Conservation (phyloP, 2,888 invertebrate genomes). For the Miltochrista miniata region DNA sequence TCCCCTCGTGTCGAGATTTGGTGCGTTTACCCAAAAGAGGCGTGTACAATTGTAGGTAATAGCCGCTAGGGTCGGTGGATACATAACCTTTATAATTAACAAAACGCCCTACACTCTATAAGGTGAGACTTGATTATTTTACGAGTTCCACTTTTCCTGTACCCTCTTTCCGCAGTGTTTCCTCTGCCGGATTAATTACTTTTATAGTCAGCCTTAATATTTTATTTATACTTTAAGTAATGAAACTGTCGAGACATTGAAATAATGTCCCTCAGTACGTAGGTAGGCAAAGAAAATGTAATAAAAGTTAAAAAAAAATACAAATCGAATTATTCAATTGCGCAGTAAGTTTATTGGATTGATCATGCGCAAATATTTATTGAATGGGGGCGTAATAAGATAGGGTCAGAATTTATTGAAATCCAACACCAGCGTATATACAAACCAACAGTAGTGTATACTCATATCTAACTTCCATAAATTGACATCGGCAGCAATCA, state of each 20-base stretch:
- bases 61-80: constrained; percentile 62
- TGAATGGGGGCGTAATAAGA: constrained; percentile 75
- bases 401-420: constrained; percentile 81
- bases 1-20: constrained; percentile 75
- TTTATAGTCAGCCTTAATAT: constrained; percentile 24
- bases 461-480: constrained; percentile 67
- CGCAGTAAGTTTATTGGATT: constrained; percentile 73
- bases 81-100: constrained; percentile 78
- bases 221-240: constrained; percentile 29
- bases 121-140: constrained; percentile 48
- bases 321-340: constrained; percentile 55
- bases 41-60: constrained; percentile 74
- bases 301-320: constrained; percentile 16
- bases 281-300: constrained; percentile 12
- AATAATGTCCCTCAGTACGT: background rate
- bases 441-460: too few species aligned
- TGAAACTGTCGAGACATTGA: constrained; percentile 11
- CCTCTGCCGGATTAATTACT: constrained; percentile 34
- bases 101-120: constrained; percentile 36
- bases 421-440: constrained; percentile 57
- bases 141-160: constrained; percentile 38
- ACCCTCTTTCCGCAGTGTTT: constrained; percentile 26
- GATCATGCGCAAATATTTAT: constrained; percentile 83
- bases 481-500: constrained; percentile 81
- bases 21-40: constrained; percentile 74